Percentiles rank a stretch among this genome's conserved stretches.
These are phyloP conservation scores for Upupa epops DNA, from an alignment of 2,113 vertebrate genomes.

Conservation along the genomic window DNA sequence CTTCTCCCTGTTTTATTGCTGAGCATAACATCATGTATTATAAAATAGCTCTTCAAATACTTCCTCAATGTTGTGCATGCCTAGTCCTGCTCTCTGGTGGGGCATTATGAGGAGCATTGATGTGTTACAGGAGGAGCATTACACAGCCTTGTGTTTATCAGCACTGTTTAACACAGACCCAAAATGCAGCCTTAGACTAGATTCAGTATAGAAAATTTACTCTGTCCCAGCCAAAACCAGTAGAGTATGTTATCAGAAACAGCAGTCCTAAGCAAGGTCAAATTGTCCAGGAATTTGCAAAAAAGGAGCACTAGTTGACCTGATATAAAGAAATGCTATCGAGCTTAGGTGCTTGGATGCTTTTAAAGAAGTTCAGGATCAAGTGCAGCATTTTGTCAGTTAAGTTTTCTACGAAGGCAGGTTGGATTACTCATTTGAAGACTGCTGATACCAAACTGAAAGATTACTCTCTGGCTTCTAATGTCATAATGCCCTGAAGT, in stretches of 20 bases:
- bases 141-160: neutral
- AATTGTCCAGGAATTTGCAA: neutral
- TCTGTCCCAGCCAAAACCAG: neutral
- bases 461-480: neutral
- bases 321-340: neutral
- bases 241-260: neutral
- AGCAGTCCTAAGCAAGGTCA: neutral
- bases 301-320: neutral
- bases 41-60: neutral
- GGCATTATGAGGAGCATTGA: neutral
- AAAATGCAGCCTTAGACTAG: neutral
- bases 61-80: neutral
- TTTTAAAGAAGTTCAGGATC: neutral
- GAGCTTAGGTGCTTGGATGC: neutral
- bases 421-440: neutral
- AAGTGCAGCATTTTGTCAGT: neutral
- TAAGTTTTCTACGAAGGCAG: neutral
- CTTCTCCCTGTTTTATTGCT: neutral
- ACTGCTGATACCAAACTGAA: neutral
- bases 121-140: no score
- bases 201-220: neutral
- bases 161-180: neutral
- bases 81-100: accelerated
- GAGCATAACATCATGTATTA: neutral
- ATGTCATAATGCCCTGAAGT: neutral